Percentiles rank a stretch among this genome's conserved stretches.
phyloP scores from a whole-genome alignment of 2,113 vertebrate species.

The Gasterosteus aculeatus region DNA sequence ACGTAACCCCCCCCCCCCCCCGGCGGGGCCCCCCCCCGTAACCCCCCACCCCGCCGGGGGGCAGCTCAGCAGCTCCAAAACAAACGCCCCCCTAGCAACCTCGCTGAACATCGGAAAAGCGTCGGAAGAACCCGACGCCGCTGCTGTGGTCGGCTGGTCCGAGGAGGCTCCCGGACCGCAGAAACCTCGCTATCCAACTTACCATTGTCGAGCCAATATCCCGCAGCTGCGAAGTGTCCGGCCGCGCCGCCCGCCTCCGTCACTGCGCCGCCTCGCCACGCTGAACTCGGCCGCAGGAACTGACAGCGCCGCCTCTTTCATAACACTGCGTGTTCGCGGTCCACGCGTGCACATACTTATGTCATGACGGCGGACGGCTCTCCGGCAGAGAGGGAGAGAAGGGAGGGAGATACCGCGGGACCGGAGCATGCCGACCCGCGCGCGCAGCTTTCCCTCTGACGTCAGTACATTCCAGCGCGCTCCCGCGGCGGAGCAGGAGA shows the following conservation, averaged over 20 bases:
- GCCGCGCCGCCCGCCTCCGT: not conserved
- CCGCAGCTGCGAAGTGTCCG: slow-evolving; percentile 16
- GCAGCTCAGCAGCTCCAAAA: slow-evolving; percentile 26
- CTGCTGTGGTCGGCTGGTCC: not conserved
- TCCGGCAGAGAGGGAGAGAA: slow-evolving; percentile 4
- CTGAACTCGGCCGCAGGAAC: not conserved
- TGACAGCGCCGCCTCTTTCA: slow-evolving; percentile 16
- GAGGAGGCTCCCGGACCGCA: not conserved
- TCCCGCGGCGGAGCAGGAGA: slow-evolving; percentile 39
- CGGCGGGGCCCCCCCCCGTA: no score
- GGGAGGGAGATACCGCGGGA: slow-evolving; percentile 3
- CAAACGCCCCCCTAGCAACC: slow-evolving; percentile 12
- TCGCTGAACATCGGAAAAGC: slow-evolving; percentile 1
- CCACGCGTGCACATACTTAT: slow-evolving; percentile 38
- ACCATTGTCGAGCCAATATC: slow-evolving; percentile 60
- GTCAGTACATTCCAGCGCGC: slow-evolving; percentile 79
- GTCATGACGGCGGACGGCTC: slow-evolving; percentile 2
- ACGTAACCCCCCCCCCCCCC: slow-evolving; percentile 17
- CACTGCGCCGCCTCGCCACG: slow-evolving; percentile 9
- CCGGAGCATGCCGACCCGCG: not conserved
- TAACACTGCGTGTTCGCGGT: slow-evolving; percentile 18
- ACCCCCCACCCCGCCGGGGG: not conserved
- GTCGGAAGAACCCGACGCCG: not conserved
- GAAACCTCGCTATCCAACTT: slow-evolving; percentile 46
- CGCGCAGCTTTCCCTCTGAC: slow-evolving; percentile 70